Evolutionary conservation across 2,888 invertebrate genomes (phyloP).

Genomic region (Carabus problematicus): DNA sequence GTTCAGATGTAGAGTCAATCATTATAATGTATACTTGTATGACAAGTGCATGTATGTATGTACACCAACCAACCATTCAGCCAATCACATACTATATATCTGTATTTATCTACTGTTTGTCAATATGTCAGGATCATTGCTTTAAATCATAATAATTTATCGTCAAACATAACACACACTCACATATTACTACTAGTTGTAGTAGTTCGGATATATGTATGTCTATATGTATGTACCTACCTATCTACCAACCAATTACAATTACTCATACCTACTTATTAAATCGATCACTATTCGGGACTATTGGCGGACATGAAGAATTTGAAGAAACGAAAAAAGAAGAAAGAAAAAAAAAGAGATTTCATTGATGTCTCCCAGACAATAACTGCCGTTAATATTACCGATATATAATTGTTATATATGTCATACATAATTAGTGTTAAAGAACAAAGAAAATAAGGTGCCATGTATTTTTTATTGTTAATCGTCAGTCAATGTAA

Average conservation of each 20-base stretch:
- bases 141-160: background rate
- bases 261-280: no score
- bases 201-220: background rate
- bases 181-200: background rate
- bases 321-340: constrained; percentile 19
- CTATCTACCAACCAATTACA: no score
- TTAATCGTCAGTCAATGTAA: constrained; percentile 1
- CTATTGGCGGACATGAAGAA: constrained; percentile 19
- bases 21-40: no score
- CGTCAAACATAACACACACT: background rate
- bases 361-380: constrained; percentile 31
- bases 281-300: background rate
- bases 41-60: no score
- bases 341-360: constrained; percentile 22
- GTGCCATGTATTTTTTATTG: constrained; percentile 30
- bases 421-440: constrained; percentile 36
- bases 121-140: no score
- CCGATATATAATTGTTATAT: constrained; percentile 33
- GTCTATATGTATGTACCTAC: background rate
- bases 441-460: constrained; percentile 11
- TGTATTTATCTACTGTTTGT: no score
- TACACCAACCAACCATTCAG: no score
- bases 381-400: constrained; percentile 39
- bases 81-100: no score
- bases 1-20: background rate